Base-by-base conservation (phyloP, 2,113 vertebrate species). In the Pholis gunnellus region DNA sequence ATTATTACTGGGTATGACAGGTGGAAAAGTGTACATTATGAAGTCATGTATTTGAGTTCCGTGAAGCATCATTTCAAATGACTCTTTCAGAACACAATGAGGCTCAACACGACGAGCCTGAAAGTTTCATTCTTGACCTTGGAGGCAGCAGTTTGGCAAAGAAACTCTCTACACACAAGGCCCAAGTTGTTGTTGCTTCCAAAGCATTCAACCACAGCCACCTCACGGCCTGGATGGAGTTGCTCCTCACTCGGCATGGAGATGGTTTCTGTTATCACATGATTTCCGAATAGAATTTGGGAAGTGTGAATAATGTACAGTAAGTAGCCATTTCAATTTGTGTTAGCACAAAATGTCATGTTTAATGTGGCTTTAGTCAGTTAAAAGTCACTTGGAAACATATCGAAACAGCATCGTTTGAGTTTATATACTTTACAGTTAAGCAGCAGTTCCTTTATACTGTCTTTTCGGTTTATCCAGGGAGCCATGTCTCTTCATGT, bases 281-380 rank as follows among this genome's bases (percentile, higher is more conserved):
- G 25, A 59, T 29, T 25, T 56, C 13, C n/a, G n/a, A n/a, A n/a
- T n/a, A n/a, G n/a, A n/a, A 70, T 69, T 78, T 78, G 27, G 71
- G 34, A 56, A 25, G 54, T 13, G 54, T 56, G 54, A 75, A 70
- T 75, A 8, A 75, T 14, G 31, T 34, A 56, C 50, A 52, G 50
- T 56, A 48, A 14, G 67, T n/a, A 66, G 25, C 40, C 7, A 25
- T 66, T 42, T 54, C 1, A 18, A 9, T 17, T 77, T 0, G 31
- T 22, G 48, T 70, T 22, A 48, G 2, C 1, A 29, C 50, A 9
- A 31, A n/a, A 70, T 10, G 48, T 50, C 48, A 50, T 20, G 18
- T 50, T 50, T 50, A 50, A 20, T 50, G 48, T 5, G 36, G 50
- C 50, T 65, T 36, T 20, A 29, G 52, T 34, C 61, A 40, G 2